phyloP scores from a whole-genome alignment of 2,888 invertebrate species.

The Fissipunctia ypsillon region DNA sequence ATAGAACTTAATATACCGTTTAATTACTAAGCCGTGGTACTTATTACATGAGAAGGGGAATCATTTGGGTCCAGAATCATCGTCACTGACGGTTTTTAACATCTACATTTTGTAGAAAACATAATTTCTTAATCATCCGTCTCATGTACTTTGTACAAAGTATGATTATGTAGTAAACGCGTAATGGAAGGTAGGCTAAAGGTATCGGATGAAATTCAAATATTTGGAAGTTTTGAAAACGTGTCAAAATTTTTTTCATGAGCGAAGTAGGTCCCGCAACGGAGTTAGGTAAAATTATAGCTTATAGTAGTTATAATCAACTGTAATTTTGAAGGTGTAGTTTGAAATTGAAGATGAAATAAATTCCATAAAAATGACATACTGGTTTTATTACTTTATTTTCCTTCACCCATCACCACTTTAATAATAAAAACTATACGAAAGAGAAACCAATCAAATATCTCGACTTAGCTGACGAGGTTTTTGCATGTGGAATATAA shows the following conservation, averaged over 20 bases:
- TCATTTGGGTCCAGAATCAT: slow-evolving; percentile 68
- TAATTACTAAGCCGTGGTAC: slow-evolving; percentile 73
- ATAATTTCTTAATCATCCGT: slow-evolving; percentile 58
- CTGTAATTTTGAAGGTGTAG: slow-evolving; percentile 90
- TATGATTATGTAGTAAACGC: slow-evolving; percentile 82
- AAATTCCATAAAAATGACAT: slow-evolving; percentile 81
- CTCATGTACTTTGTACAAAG: slow-evolving; percentile 69
- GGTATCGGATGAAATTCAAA: slow-evolving; percentile 75
- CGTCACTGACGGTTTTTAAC: slow-evolving; percentile 66
- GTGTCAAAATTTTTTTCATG: slow-evolving; percentile 87
- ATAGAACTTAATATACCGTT: slow-evolving; percentile 79
- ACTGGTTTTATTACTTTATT: slow-evolving; percentile 49
- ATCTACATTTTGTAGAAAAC: slow-evolving; percentile 59
- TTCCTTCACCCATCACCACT: background rate
- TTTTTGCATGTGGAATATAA: too few relatives aligned
- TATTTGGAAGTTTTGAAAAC: slow-evolving; percentile 84
- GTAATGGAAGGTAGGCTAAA: slow-evolving; percentile 83
- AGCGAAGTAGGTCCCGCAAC: slow-evolving; percentile 81
- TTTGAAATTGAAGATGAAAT: slow-evolving; percentile 89
- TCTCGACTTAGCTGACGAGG: too few relatives aligned
- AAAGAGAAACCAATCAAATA: too few relatives aligned
- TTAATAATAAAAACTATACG: too few relatives aligned
- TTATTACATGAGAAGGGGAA: slow-evolving; percentile 73
- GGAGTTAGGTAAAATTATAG: slow-evolving; percentile 87
- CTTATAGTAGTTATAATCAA: slow-evolving; percentile 90